These are phyloP conservation scores for Archilochus colubris DNA, from an alignment of 2,113 vertebrate species.

Conservation along the genomic window DNA sequence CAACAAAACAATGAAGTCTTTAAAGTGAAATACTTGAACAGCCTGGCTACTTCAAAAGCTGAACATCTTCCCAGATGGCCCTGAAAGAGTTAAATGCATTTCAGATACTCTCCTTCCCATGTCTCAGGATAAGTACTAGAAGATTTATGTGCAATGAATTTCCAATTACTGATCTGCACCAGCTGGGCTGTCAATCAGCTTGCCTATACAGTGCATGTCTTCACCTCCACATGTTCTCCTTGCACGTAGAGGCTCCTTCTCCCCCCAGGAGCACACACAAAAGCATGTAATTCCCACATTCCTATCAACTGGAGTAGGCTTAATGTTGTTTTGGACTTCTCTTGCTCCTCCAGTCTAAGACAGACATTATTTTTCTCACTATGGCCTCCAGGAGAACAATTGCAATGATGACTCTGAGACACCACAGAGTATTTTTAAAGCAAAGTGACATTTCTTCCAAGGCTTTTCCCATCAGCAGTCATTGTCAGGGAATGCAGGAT, in stretches of 20 bases:
- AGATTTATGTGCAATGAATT: constrained; percentile 84
- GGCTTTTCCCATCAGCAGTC: not conserved
- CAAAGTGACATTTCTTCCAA: constrained; percentile 11
- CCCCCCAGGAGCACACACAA: not conserved
- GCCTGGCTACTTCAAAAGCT: not conserved
- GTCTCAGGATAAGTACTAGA: constrained; percentile 75
- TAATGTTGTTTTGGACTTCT: constrained; percentile 2
- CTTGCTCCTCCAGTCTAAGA: constrained; percentile 2
- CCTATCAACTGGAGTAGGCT: constrained; percentile 15
- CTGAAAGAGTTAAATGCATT: constrained; percentile 76
- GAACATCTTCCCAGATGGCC: constrained; percentile 12
- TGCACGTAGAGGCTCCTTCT: constrained; percentile 26
- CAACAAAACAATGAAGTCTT: constrained; percentile 28
- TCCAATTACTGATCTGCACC: constrained; percentile 80
- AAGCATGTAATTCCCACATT: constrained; percentile 59
- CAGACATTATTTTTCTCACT: constrained; percentile 13
- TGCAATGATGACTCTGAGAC: constrained; percentile 29
- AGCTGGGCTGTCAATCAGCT: constrained; percentile 81
- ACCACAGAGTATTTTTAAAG: constrained; percentile 45
- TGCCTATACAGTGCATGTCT: constrained; percentile 55
- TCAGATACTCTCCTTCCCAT: constrained; percentile 66
- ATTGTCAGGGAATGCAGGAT: constrained; percentile 36
- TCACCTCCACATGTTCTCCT: constrained; percentile 57
- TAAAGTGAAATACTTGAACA: constrained; percentile 42
- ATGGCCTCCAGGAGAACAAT: constrained; percentile 35